phyloP scores from a whole-genome alignment of 2,888 invertebrate genomes.

The Didymodactylos carnosus region DNA sequence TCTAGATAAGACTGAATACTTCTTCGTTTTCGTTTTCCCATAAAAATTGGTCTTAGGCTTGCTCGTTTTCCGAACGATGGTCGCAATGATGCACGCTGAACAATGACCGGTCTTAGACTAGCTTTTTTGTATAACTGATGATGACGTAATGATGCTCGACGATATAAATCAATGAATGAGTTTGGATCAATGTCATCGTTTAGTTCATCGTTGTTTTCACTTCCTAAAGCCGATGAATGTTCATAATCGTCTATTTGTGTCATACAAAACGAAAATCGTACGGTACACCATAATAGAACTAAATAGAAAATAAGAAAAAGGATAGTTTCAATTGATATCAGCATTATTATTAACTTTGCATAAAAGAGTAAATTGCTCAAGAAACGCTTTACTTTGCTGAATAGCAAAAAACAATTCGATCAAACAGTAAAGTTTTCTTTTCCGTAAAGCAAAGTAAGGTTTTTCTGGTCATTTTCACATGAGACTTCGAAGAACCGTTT shows the following conservation, averaged over 20 bases:
- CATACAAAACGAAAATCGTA: not conserved
- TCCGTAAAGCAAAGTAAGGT: no score
- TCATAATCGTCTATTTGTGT: not conserved
- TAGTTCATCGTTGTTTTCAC: not conserved
- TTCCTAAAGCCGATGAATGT: no score
- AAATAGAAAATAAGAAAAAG: no score
- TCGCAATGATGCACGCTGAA: not conserved
- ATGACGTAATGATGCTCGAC: not conserved
- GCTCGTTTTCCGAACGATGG: not conserved
- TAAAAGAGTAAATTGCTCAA: no score
- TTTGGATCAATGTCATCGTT: not conserved
- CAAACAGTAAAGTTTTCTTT: no score
- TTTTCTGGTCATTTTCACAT: no score
- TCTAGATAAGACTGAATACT: not conserved
- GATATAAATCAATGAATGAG: not conserved
- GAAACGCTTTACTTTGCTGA: no score
- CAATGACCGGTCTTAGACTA: not conserved
- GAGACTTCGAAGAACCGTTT: no score
- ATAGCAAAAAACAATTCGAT: no score
- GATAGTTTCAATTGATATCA: no score
- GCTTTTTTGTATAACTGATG: not conserved
- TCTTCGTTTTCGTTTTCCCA: not conserved
- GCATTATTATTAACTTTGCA: no score
- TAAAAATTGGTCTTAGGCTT: not conserved
- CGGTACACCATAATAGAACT: not conserved